Percentiles rank a stretch among this genome's conserved stretches.
phyloP scores from a whole-genome alignment of 2,797 vertebrate genomes.

The Clarias laeviceps region DNA sequence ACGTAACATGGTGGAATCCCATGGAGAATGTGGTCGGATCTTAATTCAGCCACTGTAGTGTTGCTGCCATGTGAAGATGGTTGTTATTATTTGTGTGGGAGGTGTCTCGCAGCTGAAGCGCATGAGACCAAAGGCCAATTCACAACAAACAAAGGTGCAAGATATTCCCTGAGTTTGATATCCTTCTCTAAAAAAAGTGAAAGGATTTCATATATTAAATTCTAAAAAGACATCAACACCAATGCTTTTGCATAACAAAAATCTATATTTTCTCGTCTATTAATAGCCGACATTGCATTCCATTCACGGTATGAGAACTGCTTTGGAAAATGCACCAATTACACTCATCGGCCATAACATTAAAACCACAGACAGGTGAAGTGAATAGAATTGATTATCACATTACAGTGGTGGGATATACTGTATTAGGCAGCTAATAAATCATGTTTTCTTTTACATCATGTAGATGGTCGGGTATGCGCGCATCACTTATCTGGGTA shows the following conservation, averaged over 20 bases:
- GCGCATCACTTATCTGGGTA: no score
- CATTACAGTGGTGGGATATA: no score
- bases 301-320: not conserved
- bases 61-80: constrained; percentile 16
- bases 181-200: not conserved
- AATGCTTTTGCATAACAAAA: not conserved
- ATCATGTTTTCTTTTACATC: no score
- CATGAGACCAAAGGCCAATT: constrained; percentile 13
- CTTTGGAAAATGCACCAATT: not conserved
- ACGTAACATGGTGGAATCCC: constrained; percentile 31
- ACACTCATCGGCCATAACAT: no score
- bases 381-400: no score
- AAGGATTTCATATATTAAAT: not conserved
- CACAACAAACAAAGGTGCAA: constrained; percentile 10
- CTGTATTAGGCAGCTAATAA: no score
- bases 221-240: not conserved
- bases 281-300: not conserved
- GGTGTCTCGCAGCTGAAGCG: constrained; percentile 5
- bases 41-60: constrained; percentile 31
- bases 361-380: no score
- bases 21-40: constrained; percentile 2
- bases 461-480: no score
- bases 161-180: not conserved
- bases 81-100: constrained; percentile 20
- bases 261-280: not conserved